phyloP scores from a whole-genome alignment of 2,797 vertebrate species.

The Hypotaenidia okinawae region DNA sequence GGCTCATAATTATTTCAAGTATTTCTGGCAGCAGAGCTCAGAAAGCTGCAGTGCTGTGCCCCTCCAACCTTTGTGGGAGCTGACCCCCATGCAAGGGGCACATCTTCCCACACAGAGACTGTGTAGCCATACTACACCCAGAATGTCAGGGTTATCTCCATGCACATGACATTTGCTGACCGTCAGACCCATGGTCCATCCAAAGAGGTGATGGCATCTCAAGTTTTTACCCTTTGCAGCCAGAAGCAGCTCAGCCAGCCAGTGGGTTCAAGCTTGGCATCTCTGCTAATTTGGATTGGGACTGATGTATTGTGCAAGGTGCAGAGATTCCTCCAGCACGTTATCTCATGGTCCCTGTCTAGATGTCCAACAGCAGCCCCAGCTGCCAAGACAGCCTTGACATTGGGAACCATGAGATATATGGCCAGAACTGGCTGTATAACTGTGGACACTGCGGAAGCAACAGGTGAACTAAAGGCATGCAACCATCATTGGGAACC shows the following conservation, averaged over 20 bases:
- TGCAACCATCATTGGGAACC: fast-evolving
- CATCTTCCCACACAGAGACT: background rate
- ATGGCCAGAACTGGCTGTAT: background rate
- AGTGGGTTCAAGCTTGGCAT: background rate
- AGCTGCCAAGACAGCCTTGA: background rate
- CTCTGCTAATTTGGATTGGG: fast-evolving
- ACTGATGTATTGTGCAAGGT: fast-evolving
- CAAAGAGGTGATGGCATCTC: background rate
- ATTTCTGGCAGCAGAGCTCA: background rate
- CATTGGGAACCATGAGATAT: fast-evolving
- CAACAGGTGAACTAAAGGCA: background rate
- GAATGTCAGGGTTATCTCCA: background rate
- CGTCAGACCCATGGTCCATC: background rate
- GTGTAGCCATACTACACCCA: fast-evolving
- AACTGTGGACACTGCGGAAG: too few relatives aligned
- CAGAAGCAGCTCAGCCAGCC: background rate
- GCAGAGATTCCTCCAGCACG: background rate
- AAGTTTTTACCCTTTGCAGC: background rate
- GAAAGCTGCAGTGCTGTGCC: background rate
- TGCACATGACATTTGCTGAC: fast-evolving
- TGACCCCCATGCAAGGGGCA: fast-evolving
- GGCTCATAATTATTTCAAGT: background rate
- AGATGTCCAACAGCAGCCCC: background rate
- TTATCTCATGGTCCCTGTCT: background rate
- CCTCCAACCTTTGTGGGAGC: fast-evolving